A percentile compares a stretch with the other conserved stretches of the same genome.
Evolutionary conservation across 2,888 invertebrate species (phyloP).

Genomic region (Drosophila siamana): DNA sequence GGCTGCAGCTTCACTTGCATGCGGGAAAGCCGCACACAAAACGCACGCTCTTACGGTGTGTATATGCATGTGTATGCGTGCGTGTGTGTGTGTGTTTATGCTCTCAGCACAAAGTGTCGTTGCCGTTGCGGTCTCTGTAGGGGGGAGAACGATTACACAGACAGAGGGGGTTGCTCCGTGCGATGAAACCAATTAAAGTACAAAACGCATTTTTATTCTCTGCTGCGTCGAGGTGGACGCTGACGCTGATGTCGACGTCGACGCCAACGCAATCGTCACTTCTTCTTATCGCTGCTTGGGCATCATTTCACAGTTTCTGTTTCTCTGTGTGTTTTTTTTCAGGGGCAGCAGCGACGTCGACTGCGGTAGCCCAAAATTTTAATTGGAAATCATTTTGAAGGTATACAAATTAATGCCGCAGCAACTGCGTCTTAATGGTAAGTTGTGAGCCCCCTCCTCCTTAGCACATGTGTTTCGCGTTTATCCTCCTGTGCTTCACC

Average conservation of each 20-base stretch:
- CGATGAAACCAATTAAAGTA: conserved; percentile 63
- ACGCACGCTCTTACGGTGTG: conserved; percentile 11
- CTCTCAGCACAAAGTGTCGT: conserved; percentile 47
- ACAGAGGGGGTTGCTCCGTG: conserved; percentile 21
- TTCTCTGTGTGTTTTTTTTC: background rate
- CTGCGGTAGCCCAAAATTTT: conserved; percentile 16
- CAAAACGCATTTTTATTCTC: conserved; percentile 61
- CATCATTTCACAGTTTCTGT: conserved; percentile 44
- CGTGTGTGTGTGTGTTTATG: conserved; percentile 27
- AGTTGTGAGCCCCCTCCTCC: background rate
- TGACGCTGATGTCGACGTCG: conserved; percentile 12
- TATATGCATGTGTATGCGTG: conserved; percentile 21
- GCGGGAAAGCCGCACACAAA: conserved; percentile 41
- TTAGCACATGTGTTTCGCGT: conserved; percentile 1
- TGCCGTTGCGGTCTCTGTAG: conserved; percentile 33
- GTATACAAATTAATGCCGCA: conserved; percentile 17
- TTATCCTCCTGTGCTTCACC: conserved; percentile 10
- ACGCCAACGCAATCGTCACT: conserved; percentile 35
- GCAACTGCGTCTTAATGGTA: conserved; percentile 14
- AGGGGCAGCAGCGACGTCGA: background rate
- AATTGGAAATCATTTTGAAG: conserved; percentile 60
- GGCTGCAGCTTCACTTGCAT: conserved; percentile 46
- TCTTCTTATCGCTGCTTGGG: conserved; percentile 46
- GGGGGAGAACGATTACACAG: conserved; percentile 22
- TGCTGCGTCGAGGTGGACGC: conserved; percentile 8